Conservation (phyloP, 1,140 invertebrate species). For the Mamestra configurata region DNA sequence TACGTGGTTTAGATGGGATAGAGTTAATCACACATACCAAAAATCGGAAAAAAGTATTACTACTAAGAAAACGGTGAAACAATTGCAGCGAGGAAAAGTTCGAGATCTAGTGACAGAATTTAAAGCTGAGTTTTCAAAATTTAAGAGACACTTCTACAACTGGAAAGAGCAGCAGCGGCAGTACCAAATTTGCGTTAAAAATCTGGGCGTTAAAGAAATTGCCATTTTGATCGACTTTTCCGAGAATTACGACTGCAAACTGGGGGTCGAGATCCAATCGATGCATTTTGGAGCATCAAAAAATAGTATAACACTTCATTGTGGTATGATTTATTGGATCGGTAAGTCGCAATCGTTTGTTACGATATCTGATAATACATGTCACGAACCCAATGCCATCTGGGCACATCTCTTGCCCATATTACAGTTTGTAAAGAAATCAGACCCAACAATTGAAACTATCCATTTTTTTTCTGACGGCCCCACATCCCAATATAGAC, state of each 20-base stretch:
- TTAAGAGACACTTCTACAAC: conserved; percentile 54
- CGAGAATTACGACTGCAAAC: conserved; percentile 55
- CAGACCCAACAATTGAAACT: background rate
- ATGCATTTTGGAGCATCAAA: conserved; percentile 57
- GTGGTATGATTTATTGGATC: conserved; percentile 45
- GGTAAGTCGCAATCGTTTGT: conserved; percentile 43
- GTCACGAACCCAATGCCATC: conserved; percentile 1
- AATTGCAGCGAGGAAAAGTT: no score
- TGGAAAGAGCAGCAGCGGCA: conserved; percentile 51
- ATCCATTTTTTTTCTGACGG: conserved; percentile 37
- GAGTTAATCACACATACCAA: no score
- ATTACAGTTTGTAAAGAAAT: background rate
- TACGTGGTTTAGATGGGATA: no score
- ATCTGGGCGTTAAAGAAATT: conserved; percentile 47
- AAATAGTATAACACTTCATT: conserved; percentile 54
- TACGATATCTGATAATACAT: conserved; percentile 7
- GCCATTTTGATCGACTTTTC: conserved; percentile 49
- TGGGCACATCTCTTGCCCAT: conserved; percentile 11
- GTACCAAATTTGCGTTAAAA: conserved; percentile 48
- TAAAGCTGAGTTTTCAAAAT: conserved; percentile 4
- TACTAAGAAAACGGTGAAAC: no score
- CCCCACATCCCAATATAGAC: conserved; percentile 28
- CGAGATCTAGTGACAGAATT: no score
- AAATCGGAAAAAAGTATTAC: no score
- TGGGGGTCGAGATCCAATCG: conserved; percentile 35